Evolutionary conservation across 2,113 vertebrate genomes (phyloP).

Genomic region (Paedocypris sp.): DNA sequence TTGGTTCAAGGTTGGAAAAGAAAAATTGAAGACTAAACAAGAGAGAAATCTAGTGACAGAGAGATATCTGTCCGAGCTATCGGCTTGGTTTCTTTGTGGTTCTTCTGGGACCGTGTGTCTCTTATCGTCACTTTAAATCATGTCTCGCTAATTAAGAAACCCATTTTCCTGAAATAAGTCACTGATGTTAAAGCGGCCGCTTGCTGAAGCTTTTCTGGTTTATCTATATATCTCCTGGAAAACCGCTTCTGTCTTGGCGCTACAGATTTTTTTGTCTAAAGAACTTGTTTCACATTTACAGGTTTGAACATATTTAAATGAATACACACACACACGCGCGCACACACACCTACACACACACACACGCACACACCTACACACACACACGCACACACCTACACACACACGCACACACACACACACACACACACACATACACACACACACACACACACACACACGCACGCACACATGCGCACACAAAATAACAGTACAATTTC

Average conservation of each 20-base stretch:
- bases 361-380: too few species aligned
- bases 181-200: background rate
- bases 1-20: background rate
- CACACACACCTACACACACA: too few species aligned
- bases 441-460: background rate
- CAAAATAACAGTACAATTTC: background rate
- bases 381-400: too few species aligned
- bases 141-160: slow-evolving; percentile 19
- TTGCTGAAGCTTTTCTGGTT: background rate
- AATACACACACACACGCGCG: too few species aligned
- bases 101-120: slow-evolving; percentile 4
- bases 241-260: background rate
- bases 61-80: background rate
- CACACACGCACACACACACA: background rate
- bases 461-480: background rate
- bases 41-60: background rate
- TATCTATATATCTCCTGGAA: background rate
- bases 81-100: slow-evolving; percentile 5
- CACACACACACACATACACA: background rate
- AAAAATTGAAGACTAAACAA: background rate
- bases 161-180: slow-evolving; percentile 19
- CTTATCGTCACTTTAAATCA: slow-evolving; percentile 23
- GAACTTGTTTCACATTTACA: too few species aligned
- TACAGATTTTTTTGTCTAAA: too few species aligned
- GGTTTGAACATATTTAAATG: too few species aligned